These are phyloP conservation scores for Sparus aurata DNA, from an alignment of 2,797 vertebrate species.

Conservation along the genomic window DNA sequence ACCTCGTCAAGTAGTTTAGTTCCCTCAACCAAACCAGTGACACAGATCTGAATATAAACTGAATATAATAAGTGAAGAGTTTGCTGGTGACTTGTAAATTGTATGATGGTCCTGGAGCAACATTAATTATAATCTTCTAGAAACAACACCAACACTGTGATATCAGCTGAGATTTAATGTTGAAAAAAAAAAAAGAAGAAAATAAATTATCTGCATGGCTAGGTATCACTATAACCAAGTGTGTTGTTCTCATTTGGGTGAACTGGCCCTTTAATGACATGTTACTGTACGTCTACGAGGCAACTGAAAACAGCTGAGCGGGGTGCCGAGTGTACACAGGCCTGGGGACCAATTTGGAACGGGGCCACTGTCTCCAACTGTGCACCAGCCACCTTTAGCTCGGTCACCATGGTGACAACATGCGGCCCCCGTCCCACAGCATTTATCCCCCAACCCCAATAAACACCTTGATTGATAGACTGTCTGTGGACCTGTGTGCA, in stretches of 20 bases:
- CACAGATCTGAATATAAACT: too few species aligned
- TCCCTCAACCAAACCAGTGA: too few species aligned
- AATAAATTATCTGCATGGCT: background rate
- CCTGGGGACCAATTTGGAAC: conserved; percentile 65
- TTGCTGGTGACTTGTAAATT: too few species aligned
- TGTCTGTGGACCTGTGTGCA: conserved; percentile 56
- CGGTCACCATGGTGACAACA: conserved; percentile 66
- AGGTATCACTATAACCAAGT: background rate
- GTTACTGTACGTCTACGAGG: conserved; percentile 27
- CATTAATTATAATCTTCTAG: too few species aligned
- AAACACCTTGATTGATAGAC: conserved; percentile 79
- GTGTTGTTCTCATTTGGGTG: background rate
- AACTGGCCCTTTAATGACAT: conserved; percentile 14
- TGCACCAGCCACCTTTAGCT: conserved; percentile 70
- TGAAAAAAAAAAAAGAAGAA: background rate
- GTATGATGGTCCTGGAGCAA: too few species aligned
- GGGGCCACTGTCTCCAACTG: conserved; percentile 67
- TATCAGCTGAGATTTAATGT: background rate
- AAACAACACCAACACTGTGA: too few species aligned
- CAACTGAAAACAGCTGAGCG: conserved; percentile 49
- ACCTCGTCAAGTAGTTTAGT: too few species aligned
- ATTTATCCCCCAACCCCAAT: conserved; percentile 57
- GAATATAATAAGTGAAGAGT: too few species aligned
- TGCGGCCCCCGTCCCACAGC: conserved; percentile 46
- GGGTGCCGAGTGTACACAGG: conserved; percentile 42